These are phyloP conservation scores for Choreutis nemorana DNA, from an alignment of 2,888 invertebrate genomes.

Conservation along the genomic window DNA sequence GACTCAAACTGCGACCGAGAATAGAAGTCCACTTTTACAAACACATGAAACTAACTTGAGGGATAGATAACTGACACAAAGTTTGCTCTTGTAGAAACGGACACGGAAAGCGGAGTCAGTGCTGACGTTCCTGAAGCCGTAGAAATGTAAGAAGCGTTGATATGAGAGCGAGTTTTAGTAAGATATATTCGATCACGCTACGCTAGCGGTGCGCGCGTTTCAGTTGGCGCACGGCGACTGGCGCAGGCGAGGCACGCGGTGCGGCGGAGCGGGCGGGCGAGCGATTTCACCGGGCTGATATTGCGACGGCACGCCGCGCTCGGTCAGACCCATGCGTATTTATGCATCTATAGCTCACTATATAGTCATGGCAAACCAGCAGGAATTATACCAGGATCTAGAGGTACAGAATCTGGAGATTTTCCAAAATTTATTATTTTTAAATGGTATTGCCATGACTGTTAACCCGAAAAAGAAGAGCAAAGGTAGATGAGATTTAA, in stretches of 20 bases:
- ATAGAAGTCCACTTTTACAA: conserved; percentile 35
- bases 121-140: conserved; percentile 10
- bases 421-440: neutral
- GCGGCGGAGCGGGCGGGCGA: conserved; percentile 56
- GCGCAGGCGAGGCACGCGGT: conserved; percentile 53
- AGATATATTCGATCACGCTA: conserved; percentile 56
- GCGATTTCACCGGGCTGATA: conserved; percentile 66
- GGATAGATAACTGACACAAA: conserved; percentile 19
- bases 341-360: too few relatives aligned
- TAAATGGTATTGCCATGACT: too few relatives aligned
- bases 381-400: too few relatives aligned
- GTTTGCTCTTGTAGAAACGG: conserved; percentile 23
- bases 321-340: conserved; percentile 31
- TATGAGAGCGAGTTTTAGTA: conserved; percentile 32
- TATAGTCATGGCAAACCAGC: too few relatives aligned
- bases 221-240: conserved; percentile 66
- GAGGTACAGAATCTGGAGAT: too few relatives aligned
- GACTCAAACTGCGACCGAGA: conserved; percentile 44
- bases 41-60: conserved; percentile 19
- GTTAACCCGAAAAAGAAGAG: too few relatives aligned
- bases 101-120: conserved; percentile 25
- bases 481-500: too few relatives aligned
- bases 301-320: conserved; percentile 53
- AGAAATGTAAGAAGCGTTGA: conserved; percentile 6
- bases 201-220: conserved; percentile 64